Conservation (phyloP, 2,797 vertebrate genomes). For the Graptemys geographica region DNA sequence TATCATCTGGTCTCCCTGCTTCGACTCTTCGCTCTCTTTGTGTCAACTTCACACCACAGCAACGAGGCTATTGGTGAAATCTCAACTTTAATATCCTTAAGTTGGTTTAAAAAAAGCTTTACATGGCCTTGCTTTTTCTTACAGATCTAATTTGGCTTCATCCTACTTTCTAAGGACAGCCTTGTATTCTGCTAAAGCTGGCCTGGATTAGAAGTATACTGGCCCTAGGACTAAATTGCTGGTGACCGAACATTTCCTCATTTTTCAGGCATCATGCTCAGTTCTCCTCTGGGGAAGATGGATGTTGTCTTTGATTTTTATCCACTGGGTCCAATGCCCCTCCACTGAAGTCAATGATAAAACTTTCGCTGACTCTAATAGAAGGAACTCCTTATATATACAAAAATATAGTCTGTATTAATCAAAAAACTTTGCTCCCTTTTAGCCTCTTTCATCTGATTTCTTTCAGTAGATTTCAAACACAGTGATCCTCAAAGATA, state of each 20-base stretch:
- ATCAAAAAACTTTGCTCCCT: constrained; percentile 9
- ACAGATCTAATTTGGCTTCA: constrained; percentile 70
- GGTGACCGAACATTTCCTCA: constrained; percentile 31
- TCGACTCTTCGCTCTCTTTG: constrained; percentile 60
- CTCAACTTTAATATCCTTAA: constrained; percentile 75
- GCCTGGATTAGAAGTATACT: constrained; percentile 55
- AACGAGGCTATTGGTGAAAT: constrained; percentile 48
- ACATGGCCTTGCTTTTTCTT: constrained; percentile 57
- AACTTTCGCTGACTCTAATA: background rate
- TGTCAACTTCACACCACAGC: constrained; percentile 44
- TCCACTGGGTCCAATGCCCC: background rate
- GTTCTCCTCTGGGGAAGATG: constrained; percentile 49
- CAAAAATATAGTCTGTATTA: constrained; percentile 4
- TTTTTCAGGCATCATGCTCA: constrained; percentile 42
- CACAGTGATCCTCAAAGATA: constrained; percentile 25
- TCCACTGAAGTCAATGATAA: constrained; percentile 39
- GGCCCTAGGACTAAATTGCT: background rate
- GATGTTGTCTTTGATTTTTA: background rate
- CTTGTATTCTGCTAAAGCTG: constrained; percentile 65
- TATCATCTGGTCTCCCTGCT: constrained; percentile 31
- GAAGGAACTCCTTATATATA: too few species aligned
- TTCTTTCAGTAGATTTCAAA: constrained; percentile 54
- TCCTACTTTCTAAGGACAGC: constrained; percentile 58
- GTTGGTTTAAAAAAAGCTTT: constrained; percentile 74
- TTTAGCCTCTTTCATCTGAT: background rate